Evolutionary conservation across 2,113 vertebrate genomes (phyloP).

Genomic region (Alaudala cheleensis): DNA sequence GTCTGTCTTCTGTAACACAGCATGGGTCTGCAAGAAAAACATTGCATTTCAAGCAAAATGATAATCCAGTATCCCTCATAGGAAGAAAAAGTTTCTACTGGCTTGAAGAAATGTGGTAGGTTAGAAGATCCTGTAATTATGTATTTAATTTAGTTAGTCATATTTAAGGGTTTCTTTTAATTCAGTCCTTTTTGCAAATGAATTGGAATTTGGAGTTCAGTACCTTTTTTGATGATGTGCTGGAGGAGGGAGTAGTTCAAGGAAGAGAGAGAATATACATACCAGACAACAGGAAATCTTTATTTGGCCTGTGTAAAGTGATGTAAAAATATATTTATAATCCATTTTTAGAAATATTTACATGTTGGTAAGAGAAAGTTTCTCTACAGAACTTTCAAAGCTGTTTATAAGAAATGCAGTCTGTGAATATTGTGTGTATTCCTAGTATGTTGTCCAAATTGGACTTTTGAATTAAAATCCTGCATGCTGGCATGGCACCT

Average conservation of each 20-base stretch:
- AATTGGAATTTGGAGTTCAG: neutral
- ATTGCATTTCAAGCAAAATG: neutral
- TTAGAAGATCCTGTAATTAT: neutral
- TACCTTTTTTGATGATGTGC: neutral
- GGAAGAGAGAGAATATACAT: neutral
- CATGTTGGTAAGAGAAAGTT: neutral
- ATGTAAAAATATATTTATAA: neutral
- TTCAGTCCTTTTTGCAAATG: neutral
- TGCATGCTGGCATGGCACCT: neutral
- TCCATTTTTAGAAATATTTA: neutral
- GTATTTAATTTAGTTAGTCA: neutral
- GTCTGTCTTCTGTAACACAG: neutral
- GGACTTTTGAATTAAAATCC: neutral
- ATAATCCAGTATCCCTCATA: neutral
- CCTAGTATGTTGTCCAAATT: neutral
- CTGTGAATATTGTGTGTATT: neutral
- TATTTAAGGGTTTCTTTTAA: neutral
- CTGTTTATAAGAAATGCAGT: neutral
- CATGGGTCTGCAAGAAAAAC: neutral
- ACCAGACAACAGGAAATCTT: neutral
- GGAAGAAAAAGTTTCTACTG: neutral
- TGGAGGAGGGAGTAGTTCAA: neutral
- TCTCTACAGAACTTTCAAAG: neutral
- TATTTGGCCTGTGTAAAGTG: neutral
- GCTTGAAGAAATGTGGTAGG: neutral